Percentiles rank a stretch among this genome's conserved stretches.
Evolutionary conservation across 2,113 vertebrate genomes (phyloP).

Genomic region (Lontra canadensis): DNA sequence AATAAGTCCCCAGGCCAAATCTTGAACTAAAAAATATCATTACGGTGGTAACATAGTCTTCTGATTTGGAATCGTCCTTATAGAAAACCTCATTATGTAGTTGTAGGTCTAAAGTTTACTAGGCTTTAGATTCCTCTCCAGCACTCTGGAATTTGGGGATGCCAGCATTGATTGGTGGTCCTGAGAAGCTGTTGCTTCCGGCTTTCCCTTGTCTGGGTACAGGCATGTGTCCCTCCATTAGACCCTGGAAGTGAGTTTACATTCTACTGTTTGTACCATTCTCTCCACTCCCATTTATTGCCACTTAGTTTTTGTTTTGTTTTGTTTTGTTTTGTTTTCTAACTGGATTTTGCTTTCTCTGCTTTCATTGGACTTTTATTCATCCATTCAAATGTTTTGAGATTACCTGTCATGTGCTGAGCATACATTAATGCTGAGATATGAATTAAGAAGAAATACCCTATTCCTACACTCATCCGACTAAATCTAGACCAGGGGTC

Average conservation of each 20-base stretch:
- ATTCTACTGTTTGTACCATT: background rate
- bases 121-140: background rate
- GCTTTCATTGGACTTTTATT: background rate
- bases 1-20: background rate
- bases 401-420: background rate
- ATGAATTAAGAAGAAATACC: background rate
- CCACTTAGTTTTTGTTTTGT: background rate
- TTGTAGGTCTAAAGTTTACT: background rate
- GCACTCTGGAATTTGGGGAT: background rate
- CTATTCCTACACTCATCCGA: background rate
- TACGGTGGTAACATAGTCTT: background rate
- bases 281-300: background rate
- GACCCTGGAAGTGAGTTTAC: background rate
- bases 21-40: background rate
- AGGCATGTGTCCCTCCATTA: background rate
- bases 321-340: background rate
- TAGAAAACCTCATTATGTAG: background rate
- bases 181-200: background rate
- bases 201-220: background rate
- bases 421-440: background rate
- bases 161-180: background rate
- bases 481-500: background rate
- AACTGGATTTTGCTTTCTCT: background rate
- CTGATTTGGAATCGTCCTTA: background rate
- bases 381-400: background rate